These are phyloP conservation scores for Lagodon rhomboides DNA, from an alignment of 2,797 vertebrate species.

Conservation along the genomic window DNA sequence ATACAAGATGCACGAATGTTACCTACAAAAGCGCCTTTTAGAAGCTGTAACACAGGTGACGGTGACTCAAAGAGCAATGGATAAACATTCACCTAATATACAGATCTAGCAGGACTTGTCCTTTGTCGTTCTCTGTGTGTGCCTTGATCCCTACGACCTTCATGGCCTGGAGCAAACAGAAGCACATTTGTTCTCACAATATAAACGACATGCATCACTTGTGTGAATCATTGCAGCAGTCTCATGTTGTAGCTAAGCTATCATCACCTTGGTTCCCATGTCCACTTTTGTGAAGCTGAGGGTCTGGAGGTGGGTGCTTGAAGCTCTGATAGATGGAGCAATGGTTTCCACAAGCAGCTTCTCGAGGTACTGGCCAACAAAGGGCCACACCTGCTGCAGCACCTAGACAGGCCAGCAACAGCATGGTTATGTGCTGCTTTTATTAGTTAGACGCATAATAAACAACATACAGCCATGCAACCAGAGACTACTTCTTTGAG, in stretches of 20 bases:
- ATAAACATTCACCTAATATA: constrained; percentile 89
- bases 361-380: constrained; percentile 93
- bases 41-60: neutral
- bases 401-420: constrained; percentile 80
- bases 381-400: constrained; percentile 94
- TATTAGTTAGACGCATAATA: neutral
- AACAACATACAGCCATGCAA: neutral
- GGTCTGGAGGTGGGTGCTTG: constrained; percentile 92
- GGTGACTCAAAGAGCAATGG: neutral
- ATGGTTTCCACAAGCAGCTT: constrained; percentile 93
- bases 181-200: constrained; percentile 4
- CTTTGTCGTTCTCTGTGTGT: constrained; percentile 90
- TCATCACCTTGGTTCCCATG: constrained; percentile 92
- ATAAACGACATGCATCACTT: neutral
- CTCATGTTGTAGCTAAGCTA: neutral
- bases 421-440: constrained; percentile 8
- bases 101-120: constrained; percentile 93
- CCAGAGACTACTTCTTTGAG: neutral
- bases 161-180: constrained; percentile 85
- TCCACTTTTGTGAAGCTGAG: constrained; percentile 93
- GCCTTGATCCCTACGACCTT: constrained; percentile 93
- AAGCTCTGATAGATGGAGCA: constrained; percentile 90
- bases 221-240: neutral
- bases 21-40: neutral
- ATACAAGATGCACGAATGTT: constrained; percentile 18